These are phyloP conservation scores for Diplodus sargus DNA, from an alignment of 2,797 vertebrate species.

Conservation along the genomic window DNA sequence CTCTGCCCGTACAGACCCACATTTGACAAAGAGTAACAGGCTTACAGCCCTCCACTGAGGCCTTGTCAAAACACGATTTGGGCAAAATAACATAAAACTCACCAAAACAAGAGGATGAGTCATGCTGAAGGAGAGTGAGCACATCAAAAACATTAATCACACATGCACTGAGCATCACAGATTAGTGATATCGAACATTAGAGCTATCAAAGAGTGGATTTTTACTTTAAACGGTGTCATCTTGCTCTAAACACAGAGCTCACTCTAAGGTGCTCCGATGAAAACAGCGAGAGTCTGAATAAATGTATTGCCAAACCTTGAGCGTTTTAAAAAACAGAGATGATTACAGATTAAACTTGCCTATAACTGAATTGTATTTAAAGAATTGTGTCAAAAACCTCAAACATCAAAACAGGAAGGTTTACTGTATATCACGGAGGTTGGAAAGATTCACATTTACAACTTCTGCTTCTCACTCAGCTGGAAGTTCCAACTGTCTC, in stretches of 20 bases:
- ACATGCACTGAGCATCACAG: conserved; percentile 2
- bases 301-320: background rate
- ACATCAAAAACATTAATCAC: conserved; percentile 3
- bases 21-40: conserved; percentile 18
- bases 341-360: background rate
- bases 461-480: background rate
- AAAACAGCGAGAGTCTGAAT: background rate
- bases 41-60: background rate
- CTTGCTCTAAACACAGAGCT: conserved; percentile 13
- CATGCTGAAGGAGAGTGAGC: background rate
- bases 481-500: background rate
- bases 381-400: background rate
- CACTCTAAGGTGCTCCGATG: background rate
- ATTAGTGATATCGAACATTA: background rate
- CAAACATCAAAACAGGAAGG: background rate
- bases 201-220: conserved; percentile 3
- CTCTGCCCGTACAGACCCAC: background rate
- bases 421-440: background rate
- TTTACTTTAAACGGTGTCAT: conserved; percentile 17
- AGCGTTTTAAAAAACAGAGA: background rate
- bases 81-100: background rate
- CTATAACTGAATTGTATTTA: background rate
- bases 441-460: background rate
- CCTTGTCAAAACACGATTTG: conserved; percentile 1
- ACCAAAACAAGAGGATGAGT: background rate